Conservation (phyloP, 2,113 vertebrate species). For the Callipepla californica region DNA sequence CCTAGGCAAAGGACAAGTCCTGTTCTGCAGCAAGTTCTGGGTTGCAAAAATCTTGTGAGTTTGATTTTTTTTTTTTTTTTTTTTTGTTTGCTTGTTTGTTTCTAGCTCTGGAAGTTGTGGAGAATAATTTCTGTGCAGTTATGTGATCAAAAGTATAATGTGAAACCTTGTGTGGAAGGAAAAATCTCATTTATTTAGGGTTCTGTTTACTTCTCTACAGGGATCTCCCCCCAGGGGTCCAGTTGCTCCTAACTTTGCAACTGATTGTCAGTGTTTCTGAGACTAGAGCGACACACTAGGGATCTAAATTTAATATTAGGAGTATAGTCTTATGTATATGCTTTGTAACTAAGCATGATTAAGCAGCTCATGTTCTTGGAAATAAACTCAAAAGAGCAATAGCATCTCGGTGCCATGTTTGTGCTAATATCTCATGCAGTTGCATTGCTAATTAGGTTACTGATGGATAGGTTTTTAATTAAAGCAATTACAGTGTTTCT, state of each 20-base stretch:
- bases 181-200: neutral
- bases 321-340: neutral
- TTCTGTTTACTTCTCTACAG: neutral
- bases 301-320: neutral
- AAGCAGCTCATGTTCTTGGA: neutral
- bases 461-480: neutral
- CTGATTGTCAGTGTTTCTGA: neutral
- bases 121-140: neutral
- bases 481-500: neutral
- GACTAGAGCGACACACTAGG: rapidly evolving
- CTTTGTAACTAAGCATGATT: rapidly evolving
- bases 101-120: neutral
- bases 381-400: neutral
- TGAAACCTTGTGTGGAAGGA: neutral
- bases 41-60: neutral
- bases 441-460: neutral
- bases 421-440: neutral
- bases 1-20: neutral
- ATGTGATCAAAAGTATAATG: neutral
- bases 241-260: neutral
- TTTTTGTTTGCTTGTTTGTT: neutral
- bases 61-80: neutral
- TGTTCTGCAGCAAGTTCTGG: neutral
- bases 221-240: neutral
- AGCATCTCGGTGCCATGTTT: neutral